phyloP scores from a whole-genome alignment of 2,797 vertebrate genomes.

The Remorina albescens region DNA sequence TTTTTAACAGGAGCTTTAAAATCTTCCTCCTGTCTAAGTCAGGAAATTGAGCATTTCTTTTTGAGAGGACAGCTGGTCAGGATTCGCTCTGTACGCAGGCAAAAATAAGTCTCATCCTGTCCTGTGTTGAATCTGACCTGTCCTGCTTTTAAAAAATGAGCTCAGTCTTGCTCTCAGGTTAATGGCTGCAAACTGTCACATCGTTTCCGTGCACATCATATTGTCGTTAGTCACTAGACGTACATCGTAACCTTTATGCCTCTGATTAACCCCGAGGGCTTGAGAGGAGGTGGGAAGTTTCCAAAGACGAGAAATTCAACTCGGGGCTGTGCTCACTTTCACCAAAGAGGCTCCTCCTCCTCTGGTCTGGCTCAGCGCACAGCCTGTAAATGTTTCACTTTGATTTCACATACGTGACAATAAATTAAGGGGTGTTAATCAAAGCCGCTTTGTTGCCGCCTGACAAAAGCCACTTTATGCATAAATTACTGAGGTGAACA shows the following conservation, averaged over 20 bases:
- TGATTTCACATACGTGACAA: conserved; percentile 96
- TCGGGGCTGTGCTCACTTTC: conserved; percentile 58
- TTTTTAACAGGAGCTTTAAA: conserved; percentile 41
- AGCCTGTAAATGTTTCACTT: conserved; percentile 96
- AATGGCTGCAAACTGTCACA: conserved; percentile 84
- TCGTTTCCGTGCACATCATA: conserved; percentile 84
- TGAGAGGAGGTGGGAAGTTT: conserved; percentile 69
- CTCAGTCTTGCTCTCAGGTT: conserved; percentile 72
- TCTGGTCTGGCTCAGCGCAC: conserved; percentile 92
- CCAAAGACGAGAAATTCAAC: conserved; percentile 68
- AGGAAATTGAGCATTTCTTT: conserved; percentile 31
- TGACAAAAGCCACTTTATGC: conserved; percentile 92
- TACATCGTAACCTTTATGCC: conserved; percentile 92
- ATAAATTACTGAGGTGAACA: conserved; percentile 92
- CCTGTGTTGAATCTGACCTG: conserved; percentile 61
- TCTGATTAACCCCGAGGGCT: conserved; percentile 86
- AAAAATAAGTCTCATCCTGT: conserved; percentile 70
- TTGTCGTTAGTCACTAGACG: conserved; percentile 89
- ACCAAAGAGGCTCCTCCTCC: conserved; percentile 65
- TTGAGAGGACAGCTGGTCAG: conserved; percentile 30
- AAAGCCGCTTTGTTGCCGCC: conserved; percentile 89
- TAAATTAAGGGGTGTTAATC: conserved; percentile 96
- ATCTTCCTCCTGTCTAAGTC: conserved; percentile 7
- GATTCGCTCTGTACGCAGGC: conserved; percentile 25
- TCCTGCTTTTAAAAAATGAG: conserved; percentile 61